Base-by-base conservation (phyloP, 2,797 vertebrate species). In the Brotula barbata region DNA sequence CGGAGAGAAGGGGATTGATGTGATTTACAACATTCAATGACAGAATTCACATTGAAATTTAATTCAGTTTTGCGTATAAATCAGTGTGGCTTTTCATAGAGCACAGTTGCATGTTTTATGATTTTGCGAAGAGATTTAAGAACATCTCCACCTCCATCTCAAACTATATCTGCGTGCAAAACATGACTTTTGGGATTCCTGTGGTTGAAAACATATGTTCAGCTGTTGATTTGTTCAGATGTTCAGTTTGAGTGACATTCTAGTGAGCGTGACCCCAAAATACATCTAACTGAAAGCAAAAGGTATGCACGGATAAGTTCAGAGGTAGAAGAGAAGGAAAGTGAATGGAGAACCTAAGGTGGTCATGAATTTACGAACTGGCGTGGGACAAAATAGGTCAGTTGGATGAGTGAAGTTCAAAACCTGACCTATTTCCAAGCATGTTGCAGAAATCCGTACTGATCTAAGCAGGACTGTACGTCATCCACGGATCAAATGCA, bases 401-500 rank as follows among this genome's bases (percentile, higher is more conserved):
- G 43, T 10, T 19, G n/a, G 8, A 19, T 54, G 49, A 39, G 46
- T 52, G 23, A 39, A 39, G 37, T 31, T 9, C 31, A 61, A 37
- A 39, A n/a, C n/a, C n/a, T n/a, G n/a, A n/a, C n/a, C n/a, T n/a
- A n/a, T n/a, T n/a, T n/a, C n/a, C 7, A 61, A 60, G 16, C 23
- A 31, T 41, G 3, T 37, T 23, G 19, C 3, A 31, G 12, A 39
- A 55, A 58, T 61, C 23, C 0, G 6, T 43, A 31, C 12, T 51
- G 10, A 58, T 48, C 39, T 20, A 3, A 14, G 9, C 13, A 14
- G 8, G 16, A 17, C 14, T 65, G 67, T 39, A 14, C 54, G 25
- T 63, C 41, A 77, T 78, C 66, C 57, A 44, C 14, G 46, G 7
- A 66, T 64, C 62, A 43, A 36, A 36, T 64, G 37, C 36, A 49